A percentile compares a stretch with the other conserved stretches of the same genome.
phyloP scores from a whole-genome alignment of 2,797 vertebrate genomes.

The Phyllotis vaccarum region DNA sequence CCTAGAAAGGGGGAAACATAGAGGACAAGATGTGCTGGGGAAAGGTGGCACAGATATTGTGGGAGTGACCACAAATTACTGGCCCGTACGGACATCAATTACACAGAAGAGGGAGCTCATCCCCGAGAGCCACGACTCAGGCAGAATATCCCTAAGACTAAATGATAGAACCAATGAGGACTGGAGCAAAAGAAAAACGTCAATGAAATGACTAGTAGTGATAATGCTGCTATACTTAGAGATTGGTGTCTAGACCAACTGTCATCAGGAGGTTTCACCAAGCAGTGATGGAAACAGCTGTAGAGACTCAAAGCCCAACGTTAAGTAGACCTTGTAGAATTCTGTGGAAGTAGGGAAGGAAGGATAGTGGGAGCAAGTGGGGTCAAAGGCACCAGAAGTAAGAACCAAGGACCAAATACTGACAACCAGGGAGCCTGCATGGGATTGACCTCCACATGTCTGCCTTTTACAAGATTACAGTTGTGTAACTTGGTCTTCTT shows the following conservation, averaged over 20 bases:
- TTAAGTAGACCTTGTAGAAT: background rate
- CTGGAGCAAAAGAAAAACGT: background rate
- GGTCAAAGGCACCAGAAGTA: background rate
- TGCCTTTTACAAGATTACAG: too few relatives aligned
- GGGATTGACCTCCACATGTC: background rate
- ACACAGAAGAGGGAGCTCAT: background rate
- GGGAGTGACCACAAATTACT: background rate
- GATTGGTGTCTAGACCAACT: background rate
- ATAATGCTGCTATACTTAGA: background rate
- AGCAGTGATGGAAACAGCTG: background rate
- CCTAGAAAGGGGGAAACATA: background rate
- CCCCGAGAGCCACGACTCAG: background rate
- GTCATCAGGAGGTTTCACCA: background rate
- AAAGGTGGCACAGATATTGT: background rate
- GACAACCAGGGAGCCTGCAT: background rate
- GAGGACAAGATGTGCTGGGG: background rate
- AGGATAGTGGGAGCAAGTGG: background rate
- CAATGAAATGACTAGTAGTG: background rate
- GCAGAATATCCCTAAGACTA: background rate
- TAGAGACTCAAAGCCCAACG: background rate
- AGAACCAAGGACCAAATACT: background rate
- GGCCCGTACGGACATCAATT: background rate
- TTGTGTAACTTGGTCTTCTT: background rate
- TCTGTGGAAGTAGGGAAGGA: background rate
- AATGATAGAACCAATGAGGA: background rate